Base-by-base conservation (phyloP, 2,113 vertebrate species). In the Cyanistes caeruleus region DNA sequence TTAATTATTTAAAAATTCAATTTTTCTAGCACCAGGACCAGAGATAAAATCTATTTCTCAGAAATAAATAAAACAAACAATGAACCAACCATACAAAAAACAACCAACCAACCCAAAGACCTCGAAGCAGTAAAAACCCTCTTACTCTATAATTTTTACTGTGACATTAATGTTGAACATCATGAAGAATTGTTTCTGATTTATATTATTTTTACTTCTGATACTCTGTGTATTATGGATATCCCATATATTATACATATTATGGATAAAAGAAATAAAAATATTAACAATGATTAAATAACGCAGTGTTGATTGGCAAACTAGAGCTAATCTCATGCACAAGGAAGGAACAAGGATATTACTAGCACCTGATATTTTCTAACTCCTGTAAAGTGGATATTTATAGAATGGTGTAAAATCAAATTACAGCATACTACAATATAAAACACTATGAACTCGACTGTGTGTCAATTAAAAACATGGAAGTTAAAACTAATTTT, bases 71-170 rank as follows among this genome's bases (percentile, higher is more conserved):
- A 12, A 27, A 11, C 39, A 25, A 15, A 21, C 7, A 52, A 13
- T 3, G 48, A 84, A 17, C 4, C 2, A 3, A 21, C 15, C 9
- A 18, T 3, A 31, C 16, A 12, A 41, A 27, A 55, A 28, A 2
- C 31, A 75, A 39, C 7, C 9, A 46, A 51, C 4, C 8, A 68
- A 52, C 18, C 12, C 37, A 3, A 14, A 39, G 4, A 2, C 5
- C 4, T 6, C 5, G 7, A 52, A 44, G 6, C 15, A 33, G 6
- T 6, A n/a, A 63, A 35, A 49, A 2, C 2, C 4, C 4, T 15
- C 49, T 24, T 68, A 22, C 2, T 33, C 6, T 37, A 11, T 15
- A 56, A 48, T 69, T 89, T 90, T 77, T 44, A 3, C 9, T 43
- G 23, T 55, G 24, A 8, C 35, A 15, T 35, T 10, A 84, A 27